These are phyloP conservation scores for Dromococcyx pavoninus DNA, from an alignment of 2,797 vertebrate genomes.

Conservation along the genomic window DNA sequence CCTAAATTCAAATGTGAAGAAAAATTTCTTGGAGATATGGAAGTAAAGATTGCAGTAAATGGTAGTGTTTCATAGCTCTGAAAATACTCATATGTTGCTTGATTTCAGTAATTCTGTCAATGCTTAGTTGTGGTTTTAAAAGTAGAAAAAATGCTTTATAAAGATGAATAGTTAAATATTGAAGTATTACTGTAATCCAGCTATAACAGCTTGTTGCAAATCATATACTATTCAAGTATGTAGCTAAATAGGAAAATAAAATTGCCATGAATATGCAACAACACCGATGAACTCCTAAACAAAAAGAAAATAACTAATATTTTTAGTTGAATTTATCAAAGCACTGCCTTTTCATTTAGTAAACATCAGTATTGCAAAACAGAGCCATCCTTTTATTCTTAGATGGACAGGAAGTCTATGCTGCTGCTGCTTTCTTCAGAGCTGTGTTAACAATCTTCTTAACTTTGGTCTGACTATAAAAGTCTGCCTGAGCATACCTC, in stretches of 20 bases:
- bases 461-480: not conserved
- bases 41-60: not conserved
- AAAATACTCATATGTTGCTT: not conserved
- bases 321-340: not conserved
- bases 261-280: not conserved
- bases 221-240: not conserved
- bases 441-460: not conserved
- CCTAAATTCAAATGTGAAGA: not conserved
- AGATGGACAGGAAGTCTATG: not conserved
- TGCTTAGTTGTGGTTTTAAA: not conserved
- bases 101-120: not conserved
- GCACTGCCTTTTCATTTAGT: not conserved
- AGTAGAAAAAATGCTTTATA: not conserved
- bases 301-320: not conserved
- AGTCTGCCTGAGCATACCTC: not conserved
- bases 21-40: not conserved
- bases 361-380: not conserved
- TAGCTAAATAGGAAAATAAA: not conserved
- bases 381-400: not conserved
- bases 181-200: not conserved
- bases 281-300: not conserved
- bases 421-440: not conserved
- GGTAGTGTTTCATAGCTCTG: not conserved
- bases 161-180: not conserved
- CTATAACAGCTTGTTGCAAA: not conserved